Evolutionary conservation across 2,888 invertebrate genomes (phyloP), one percentile per base, ranked within the genome.

Genomic region (Glyphotaelius pellucidus): DNA sequence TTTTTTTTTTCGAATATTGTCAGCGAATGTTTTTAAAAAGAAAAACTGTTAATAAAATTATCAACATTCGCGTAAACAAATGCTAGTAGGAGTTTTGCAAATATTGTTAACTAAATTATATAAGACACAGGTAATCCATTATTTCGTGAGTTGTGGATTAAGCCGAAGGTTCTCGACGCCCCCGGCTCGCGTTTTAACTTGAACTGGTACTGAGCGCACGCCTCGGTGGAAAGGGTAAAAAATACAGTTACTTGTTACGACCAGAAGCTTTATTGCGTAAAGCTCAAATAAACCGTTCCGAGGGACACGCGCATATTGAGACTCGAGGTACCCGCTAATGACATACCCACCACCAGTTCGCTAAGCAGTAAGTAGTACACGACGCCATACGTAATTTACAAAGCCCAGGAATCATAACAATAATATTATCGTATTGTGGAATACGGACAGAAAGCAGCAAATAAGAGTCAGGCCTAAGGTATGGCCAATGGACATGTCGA

Each of bases 231-330:
- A 91, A 85, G 90, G 91, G 90, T 89, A 91, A 89, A 92, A 90
- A 93, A 91, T 81, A 93, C 87, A 93, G 91, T 92, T 93, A 83
- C 80, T 83, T 89, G 67, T 89, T 92, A 88, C 91, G 52, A 91
- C 91, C 91, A 91, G 93, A 92, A 93, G 93, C 93, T 93, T 93
- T 93, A 93, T 93, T 93, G 93, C 93, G 92, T 91, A 92, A 89
- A 92, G 93, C 93, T 90, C 90, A 90, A 86, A 92, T 89, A 90
- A 92, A 92, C 92, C 90, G 91, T 92, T 90, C 84, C 42, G 80
- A 85, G 90, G 83, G 47, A 90, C 88, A 52, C 81, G 52, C 90
- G 85, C 90, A 86, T 85, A 85, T 79, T 31, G 31, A 67, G 52
- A 7, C 3, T 67, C 52, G 52, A 67, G 52, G 25, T 25, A 67